phyloP scores from a whole-genome alignment of 2,888 invertebrate genomes.

The Drosophila differens region DNA sequence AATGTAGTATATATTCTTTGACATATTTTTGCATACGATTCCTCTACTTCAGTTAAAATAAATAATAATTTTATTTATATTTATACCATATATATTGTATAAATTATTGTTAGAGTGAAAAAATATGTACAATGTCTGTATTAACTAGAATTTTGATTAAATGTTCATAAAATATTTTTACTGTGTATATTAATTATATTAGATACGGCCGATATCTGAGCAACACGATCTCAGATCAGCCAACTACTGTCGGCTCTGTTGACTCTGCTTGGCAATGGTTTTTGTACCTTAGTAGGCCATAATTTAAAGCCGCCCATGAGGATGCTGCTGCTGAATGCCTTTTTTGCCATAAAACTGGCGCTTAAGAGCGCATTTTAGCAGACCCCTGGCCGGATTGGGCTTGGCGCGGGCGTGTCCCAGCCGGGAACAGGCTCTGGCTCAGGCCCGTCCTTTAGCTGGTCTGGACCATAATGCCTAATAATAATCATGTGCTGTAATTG shows the following conservation, averaged over 20 bases:
- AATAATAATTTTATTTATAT: neutral
- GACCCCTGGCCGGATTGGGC: conserved; percentile 77
- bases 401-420: conserved; percentile 76
- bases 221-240: conserved; percentile 63
- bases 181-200: conserved; percentile 71
- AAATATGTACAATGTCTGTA: no score
- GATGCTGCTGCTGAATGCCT: conserved; percentile 32
- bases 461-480: conserved; percentile 76
- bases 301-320: conserved; percentile 56
- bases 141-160: neutral
- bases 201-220: conserved; percentile 56
- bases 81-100: neutral
- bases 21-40: neutral
- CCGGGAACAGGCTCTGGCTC: conserved; percentile 30
- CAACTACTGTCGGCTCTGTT: conserved; percentile 50
- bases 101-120: neutral
- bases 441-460: conserved; percentile 41
- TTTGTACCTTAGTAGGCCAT: conserved; percentile 58
- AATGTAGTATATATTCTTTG: neutral
- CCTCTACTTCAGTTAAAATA: neutral
- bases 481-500: conserved; percentile 81
- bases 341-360: conserved; percentile 71
- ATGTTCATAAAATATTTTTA: neutral
- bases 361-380: conserved; percentile 70
- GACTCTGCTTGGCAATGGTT: conserved; percentile 3